Percentiles rank a stretch among this genome's conserved stretches.
Evolutionary conservation across 92 coral and sea anemone species (phyloP).

Genomic region (Porites lobata): DNA sequence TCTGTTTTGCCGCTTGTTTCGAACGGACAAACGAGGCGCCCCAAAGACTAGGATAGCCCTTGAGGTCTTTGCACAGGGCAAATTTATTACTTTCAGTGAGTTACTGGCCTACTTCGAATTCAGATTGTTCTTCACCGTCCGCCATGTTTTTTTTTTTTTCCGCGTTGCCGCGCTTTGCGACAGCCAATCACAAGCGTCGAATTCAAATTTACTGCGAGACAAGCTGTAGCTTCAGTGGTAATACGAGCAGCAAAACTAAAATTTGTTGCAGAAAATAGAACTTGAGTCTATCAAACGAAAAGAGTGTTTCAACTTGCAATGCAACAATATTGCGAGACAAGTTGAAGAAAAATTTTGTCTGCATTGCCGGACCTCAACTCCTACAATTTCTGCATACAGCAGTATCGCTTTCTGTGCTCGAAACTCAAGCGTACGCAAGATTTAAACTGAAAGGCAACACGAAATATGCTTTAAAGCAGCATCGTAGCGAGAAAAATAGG

Average conservation of each 20-base stretch:
- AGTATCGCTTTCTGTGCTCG: no score
- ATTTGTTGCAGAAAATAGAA: not conserved
- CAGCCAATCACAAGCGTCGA: not conserved
- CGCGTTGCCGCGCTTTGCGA: not conserved
- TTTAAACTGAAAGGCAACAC: no score
- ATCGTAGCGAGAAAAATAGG: no score
- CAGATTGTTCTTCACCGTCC: not conserved
- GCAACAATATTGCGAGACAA: constrained; percentile 3
- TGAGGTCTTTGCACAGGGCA: not conserved
- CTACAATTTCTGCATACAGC: no score
- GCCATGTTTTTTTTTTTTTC: not conserved
- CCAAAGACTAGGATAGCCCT: not conserved
- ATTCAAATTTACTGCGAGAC: not conserved
- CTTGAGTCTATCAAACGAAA: not conserved
- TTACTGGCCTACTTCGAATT: no score
- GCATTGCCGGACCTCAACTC: no score
- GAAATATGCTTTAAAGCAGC: no score
- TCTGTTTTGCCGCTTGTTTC: not conserved
- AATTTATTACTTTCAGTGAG: not conserved
- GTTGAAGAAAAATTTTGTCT: no score
- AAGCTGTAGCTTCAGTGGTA: constrained; percentile 5
- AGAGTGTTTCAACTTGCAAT: not conserved
- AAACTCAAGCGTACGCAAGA: no score
- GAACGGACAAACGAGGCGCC: not conserved
- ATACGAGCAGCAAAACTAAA: not conserved